Base-by-base conservation (phyloP, 2,113 vertebrate species). In the Callospermophilus lateralis region DNA sequence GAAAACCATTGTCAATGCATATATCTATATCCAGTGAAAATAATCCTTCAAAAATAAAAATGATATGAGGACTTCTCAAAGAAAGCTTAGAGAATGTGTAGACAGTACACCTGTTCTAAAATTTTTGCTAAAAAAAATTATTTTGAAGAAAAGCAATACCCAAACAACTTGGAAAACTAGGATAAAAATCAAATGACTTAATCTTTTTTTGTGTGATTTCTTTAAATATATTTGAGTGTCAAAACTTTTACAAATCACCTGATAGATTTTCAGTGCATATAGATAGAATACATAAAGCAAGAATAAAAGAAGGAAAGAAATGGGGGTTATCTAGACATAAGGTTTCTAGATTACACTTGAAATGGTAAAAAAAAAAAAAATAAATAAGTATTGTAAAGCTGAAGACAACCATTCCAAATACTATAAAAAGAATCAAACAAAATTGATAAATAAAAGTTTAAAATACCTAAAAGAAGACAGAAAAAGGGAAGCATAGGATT, bases 1-100 rank as follows among this genome's bases (percentile, higher is more conserved):
- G 30, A 84, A 72, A 42, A 51, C 11, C 17, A 45, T 2, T 39
- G n/a, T 45, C 5, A 12, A 32, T 39, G 24, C 4, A 22, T 10
- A 84, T 37, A 30, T 45, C 20, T 84, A 51, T 28, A 19, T 20
- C 12, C 19, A 74, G 16, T 68, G 34, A 91, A 93, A 94, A 67
- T 58, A 45, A 61, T 30, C 2, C 63, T 90, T 90, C 34, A 88
- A 53, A 94, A 95, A 22, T n/a, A 16, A 86, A 53, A 91, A 68
- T 45, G 24, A 15, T 73, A 42, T 53, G 42, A 45, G 24, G 32
- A 48, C 9, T 65, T 70, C 51, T 78, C 2, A 81, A 63, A 17
- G 10, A 89, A 92, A 61, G 26, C 8, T 32, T 55, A 58, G 48
- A 77, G 39, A 90, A 72, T 53, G 15, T 73, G 16, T 73, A 7